Conservation (phyloP, 2,888 invertebrate genomes). For the Pristionchus fissidentatus region DNA sequence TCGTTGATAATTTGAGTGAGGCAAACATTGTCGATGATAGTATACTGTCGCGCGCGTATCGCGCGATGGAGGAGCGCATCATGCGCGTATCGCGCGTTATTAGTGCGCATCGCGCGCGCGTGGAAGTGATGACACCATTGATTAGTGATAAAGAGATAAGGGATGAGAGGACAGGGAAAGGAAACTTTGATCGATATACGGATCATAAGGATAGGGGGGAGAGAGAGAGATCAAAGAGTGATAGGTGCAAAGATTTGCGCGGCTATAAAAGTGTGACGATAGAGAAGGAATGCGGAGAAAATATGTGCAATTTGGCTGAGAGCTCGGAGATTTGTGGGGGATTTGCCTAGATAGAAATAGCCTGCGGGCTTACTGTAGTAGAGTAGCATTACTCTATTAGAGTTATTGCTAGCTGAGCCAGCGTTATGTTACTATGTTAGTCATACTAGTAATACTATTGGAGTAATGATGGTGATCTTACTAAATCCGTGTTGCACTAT, state of each 20-base stretch:
- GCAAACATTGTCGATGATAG: no score
- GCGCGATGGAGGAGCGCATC: background rate
- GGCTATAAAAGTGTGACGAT: background rate
- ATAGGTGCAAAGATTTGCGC: background rate
- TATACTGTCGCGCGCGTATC: background rate
- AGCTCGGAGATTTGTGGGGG: background rate
- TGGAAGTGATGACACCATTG: background rate
- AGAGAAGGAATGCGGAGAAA: background rate
- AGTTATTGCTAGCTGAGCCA: no score
- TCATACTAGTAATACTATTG: no score
- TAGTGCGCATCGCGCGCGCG: background rate
- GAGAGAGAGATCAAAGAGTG: background rate
- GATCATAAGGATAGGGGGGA: background rate
- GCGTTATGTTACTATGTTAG: no score
- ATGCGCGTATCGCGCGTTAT: no score
- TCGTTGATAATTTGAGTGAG: background rate
- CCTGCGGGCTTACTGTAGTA: no score
- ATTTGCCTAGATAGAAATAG: no score
- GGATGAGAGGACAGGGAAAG: no score
- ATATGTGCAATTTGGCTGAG: background rate
- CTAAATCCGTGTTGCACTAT: no score
- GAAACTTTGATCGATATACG: constrained; percentile 24
- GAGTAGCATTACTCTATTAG: no score
- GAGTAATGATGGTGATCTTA: no score
- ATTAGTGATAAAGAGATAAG: background rate